Percentiles rank a stretch among this genome's conserved stretches.
Evolutionary conservation across 2,797 vertebrate genomes (phyloP).

Genomic region (Peromyscus nudipes): DNA sequence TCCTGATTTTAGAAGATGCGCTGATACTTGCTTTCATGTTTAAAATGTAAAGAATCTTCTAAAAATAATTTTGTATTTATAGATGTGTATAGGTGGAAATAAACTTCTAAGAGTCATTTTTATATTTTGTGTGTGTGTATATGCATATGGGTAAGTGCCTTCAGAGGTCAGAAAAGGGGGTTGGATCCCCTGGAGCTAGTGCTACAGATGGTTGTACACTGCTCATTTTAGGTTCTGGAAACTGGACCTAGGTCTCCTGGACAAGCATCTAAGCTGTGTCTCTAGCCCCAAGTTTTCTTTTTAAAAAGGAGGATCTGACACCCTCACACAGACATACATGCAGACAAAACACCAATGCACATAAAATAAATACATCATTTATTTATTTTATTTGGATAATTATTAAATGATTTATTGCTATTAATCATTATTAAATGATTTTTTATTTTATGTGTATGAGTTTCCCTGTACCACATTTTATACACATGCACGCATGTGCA

Average conservation of each 20-base stretch:
- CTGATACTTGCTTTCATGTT: not conserved
- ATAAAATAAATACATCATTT: not conserved
- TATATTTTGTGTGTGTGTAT: not conserved
- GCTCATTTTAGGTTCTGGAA: not conserved
- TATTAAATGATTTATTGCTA: too few species aligned
- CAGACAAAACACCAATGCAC: not conserved
- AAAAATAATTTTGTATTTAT: not conserved
- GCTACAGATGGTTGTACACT: not conserved
- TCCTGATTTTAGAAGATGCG: not conserved
- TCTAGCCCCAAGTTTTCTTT: not conserved
- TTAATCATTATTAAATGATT: too few species aligned
- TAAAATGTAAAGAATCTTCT: not conserved
- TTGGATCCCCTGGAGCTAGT: not conserved
- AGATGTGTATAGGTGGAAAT: not conserved
- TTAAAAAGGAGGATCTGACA: not conserved
- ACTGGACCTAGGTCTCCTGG: not conserved
- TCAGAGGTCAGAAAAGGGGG: not conserved
- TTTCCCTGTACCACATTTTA: not conserved
- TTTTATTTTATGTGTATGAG: not conserved
- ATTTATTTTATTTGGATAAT: not conserved
- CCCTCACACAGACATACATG: not conserved
- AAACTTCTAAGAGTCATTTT: not conserved
- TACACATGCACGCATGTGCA: too few species aligned
- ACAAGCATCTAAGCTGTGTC: not conserved
- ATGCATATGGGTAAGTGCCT: not conserved